Evolutionary conservation across 2,113 vertebrate species (phyloP), one percentile per base, ranked within the genome.

Genomic region (Menura novaehollandiae): DNA sequence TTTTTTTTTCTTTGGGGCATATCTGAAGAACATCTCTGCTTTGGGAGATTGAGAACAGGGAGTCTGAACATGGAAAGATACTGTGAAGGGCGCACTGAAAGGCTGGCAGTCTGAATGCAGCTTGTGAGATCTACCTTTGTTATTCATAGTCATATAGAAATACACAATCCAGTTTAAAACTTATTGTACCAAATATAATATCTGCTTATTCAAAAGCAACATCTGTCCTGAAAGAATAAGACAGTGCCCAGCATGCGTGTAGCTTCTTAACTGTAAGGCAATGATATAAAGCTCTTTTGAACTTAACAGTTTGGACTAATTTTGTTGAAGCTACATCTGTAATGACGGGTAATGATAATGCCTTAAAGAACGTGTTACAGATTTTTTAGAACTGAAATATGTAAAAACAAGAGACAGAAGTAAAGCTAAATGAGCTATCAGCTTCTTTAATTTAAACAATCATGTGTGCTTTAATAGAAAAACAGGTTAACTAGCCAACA

Each of bases 71-170:
- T 72, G 32, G 58, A 79, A 73, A 46, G 12, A 15, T 56, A 9
- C 27, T 3, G 3, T 43, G 11, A 55, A n/a, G 10, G 5, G 2
- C 1, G 8, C 6, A 69, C 5, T 30, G 7, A 19, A 58, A 88
- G 47, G 7, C 9, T 68, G 12, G 8, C 43, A 39, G 17, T 68
- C 35, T 76, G 35, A 51, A 46, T 9, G 10, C 6, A 64, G 7
- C 6, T 81, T n/a, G 10, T 49, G 88, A 76, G 5, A 58, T 37
- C 23, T 81, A 21, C 52, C 17, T 60, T 60, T 76, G 2, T 11
- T 85, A 52, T 5, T 59, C 3, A 4, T 15, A n/a, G 44, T 82
- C 21, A 55, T 63, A 13, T 11, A 68, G 17, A 91, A 10, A 10
- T 35, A 74, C 27, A 78, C 7, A 23, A 24, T 75, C 47, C 28